A percentile compares a stretch with the other conserved stretches of the same genome.
phyloP scores from a whole-genome alignment of 1,140 invertebrate species.

The Papilio aristodemus region DNA sequence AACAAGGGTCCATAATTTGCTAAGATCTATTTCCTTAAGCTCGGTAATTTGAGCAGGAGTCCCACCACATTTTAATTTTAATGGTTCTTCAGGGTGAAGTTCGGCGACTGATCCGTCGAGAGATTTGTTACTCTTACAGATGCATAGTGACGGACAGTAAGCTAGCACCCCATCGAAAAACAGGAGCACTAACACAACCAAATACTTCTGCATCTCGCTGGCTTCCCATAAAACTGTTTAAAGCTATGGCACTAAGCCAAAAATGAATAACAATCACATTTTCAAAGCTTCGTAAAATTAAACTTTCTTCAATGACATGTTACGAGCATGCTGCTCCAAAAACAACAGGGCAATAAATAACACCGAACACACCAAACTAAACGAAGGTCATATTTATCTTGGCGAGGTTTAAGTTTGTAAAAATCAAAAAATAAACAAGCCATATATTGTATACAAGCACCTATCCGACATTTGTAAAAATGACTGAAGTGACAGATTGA shows the following conservation, averaged over 20 bases:
- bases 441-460: slow-evolving; percentile 56
- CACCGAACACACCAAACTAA: slow-evolving; percentile 41
- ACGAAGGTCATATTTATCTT: slow-evolving; percentile 47
- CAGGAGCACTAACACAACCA: slow-evolving; percentile 52
- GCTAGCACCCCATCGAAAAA: slow-evolving; percentile 47
- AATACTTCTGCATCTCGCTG: slow-evolving; percentile 61
- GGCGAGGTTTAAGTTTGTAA: slow-evolving; percentile 47
- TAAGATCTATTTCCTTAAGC: slow-evolving; percentile 74
- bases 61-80: slow-evolving; percentile 70
- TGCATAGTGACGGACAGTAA: slow-evolving; percentile 74
- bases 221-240: slow-evolving; percentile 60
- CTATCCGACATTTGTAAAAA: slow-evolving; percentile 67
- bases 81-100: slow-evolving; percentile 56
- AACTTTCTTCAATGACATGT: slow-evolving; percentile 51
- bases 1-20: slow-evolving; percentile 63
- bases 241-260: slow-evolving; percentile 74
- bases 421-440: slow-evolving; percentile 71
- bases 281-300: slow-evolving; percentile 60
- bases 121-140: slow-evolving; percentile 63
- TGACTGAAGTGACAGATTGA: slow-evolving; percentile 49
- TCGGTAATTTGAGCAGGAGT: slow-evolving; percentile 67
- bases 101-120: slow-evolving; percentile 52
- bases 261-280: slow-evolving; percentile 70
- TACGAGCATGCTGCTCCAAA: slow-evolving; percentile 37
- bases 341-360: slow-evolving; percentile 38